Base-by-base conservation (phyloP, 2,113 vertebrate genomes). In the Geococcyx californianus region DNA sequence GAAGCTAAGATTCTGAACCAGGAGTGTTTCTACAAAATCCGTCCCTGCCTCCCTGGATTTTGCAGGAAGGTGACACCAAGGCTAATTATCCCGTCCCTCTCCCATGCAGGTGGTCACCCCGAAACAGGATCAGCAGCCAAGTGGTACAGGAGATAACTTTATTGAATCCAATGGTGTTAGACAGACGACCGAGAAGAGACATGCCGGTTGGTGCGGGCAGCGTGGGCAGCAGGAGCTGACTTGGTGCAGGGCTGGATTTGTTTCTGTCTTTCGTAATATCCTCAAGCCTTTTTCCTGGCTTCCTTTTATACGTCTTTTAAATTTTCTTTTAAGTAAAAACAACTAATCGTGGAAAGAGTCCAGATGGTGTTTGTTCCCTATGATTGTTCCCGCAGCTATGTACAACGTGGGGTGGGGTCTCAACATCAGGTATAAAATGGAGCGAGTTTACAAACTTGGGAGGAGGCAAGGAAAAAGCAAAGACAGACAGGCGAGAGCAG, bases 331-430 rank as follows among this genome's bases (percentile, higher is more conserved):
- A 93, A 96, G 90, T 97, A 95, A 97, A 98, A 97, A 96, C 67
- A 64, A 95, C 92, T 85, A 64, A 84, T 70, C 7, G 56, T 90
- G 97, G 97, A 95, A 95, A 95, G 94, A 97, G 96, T 96, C 95
- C 96, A 96, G 96, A 93, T 97, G 96, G 94, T 91, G 92, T 93
- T 97, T 79, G 95, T 94, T 97, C 94, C 97, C 95, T 95, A 47
- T 97, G 98, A 98, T 98, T 98, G 98, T 98, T 98, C 97, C 98
- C 89, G 97, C 98, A 98, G 97, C 89, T 98, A 98, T 97, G 96
- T 97, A 98, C 98, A 98, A 95, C 1, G 55, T 93, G 93, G 95
- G 97, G 91, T 92, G 73, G 92, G 91, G 92, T 91, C 96, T 97
- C 95, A 81, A 95, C 95, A 79, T 95, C 95, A 95, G 94, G 82